Conservation (phyloP, 2,888 invertebrate genomes). For the Mythimna loreyi region DNA sequence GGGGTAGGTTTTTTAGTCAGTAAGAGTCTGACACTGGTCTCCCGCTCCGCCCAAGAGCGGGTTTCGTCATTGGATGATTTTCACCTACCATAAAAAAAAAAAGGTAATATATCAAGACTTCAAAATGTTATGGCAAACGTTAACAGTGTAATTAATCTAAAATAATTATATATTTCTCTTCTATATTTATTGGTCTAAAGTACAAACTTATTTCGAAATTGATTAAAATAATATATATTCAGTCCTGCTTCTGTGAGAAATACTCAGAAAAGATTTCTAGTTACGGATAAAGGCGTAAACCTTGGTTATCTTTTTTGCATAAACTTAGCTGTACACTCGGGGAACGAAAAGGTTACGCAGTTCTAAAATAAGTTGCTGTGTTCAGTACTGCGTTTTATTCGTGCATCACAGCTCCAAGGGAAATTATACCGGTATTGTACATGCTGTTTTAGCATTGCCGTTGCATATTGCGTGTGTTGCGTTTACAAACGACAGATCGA, state of each 20-base stretch:
- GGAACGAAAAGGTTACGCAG: neutral
- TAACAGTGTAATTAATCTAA: slow-evolving; percentile 23
- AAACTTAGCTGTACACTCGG: slow-evolving; percentile 12
- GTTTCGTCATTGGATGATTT: no score
- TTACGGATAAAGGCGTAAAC: slow-evolving; percentile 24
- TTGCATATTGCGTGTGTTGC: neutral
- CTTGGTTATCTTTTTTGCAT: slow-evolving; percentile 41
- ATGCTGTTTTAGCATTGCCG: neutral
- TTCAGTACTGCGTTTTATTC: no score
- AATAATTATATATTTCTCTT: slow-evolving; percentile 22
- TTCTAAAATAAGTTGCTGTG: neutral
- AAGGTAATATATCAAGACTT: slow-evolving; percentile 23
- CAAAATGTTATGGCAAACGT: slow-evolving; percentile 9
- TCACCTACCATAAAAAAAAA: no score
- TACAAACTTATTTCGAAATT: slow-evolving; percentile 12
- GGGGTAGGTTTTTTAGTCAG: no score
- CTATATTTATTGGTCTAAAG: slow-evolving; percentile 24
- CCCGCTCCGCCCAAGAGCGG: no score
- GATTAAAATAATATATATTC: slow-evolving; percentile 31
- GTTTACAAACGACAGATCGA: neutral
- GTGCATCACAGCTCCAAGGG: no score
- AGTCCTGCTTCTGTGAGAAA: slow-evolving; percentile 23
- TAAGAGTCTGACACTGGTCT: no score
- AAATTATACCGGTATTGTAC: no score
- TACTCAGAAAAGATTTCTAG: slow-evolving; percentile 30